Conservation (phyloP, 2,888 invertebrate genomes). For the Brachypalpus laphriformis region DNA sequence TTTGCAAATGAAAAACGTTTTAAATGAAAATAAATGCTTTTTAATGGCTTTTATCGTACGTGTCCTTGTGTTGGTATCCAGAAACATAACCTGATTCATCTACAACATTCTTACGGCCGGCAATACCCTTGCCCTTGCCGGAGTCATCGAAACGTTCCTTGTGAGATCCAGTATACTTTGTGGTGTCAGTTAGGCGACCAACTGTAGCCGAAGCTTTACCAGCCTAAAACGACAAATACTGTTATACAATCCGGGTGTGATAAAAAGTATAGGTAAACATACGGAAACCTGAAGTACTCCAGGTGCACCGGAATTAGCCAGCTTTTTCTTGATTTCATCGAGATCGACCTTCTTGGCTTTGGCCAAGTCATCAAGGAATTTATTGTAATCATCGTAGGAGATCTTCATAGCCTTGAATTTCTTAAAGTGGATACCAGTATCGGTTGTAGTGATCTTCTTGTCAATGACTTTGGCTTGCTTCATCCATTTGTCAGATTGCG, state of each 20-base stretch:
- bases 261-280: slow-evolving; percentile 41
- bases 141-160: slow-evolving; percentile 92
- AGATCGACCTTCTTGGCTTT: slow-evolving; percentile 92
- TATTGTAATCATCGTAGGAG: slow-evolving; percentile 90
- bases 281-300: slow-evolving; percentile 83
- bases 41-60: slow-evolving; percentile 86
- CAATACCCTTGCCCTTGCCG: slow-evolving; percentile 93
- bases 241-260: background rate
- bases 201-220: slow-evolving; percentile 82
- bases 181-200: slow-evolving; percentile 92
- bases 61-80: slow-evolving; percentile 93
- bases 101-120: slow-evolving; percentile 90
- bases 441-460: slow-evolving; percentile 94
- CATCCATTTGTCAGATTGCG: slow-evolving; percentile 97
- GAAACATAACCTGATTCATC: slow-evolving; percentile 91
- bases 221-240: slow-evolving; percentile 77
- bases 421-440: slow-evolving; percentile 95
- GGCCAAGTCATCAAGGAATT: slow-evolving; percentile 93
- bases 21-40: slow-evolving; percentile 18
- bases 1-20: slow-evolving; percentile 58
- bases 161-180: slow-evolving; percentile 94
- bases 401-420: slow-evolving; percentile 93
- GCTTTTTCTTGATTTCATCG: slow-evolving; percentile 90
- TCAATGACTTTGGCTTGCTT: slow-evolving; percentile 94
- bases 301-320: slow-evolving; percentile 91